These are phyloP conservation scores for Zaprionus lachaisei DNA, from an alignment of 1,140 invertebrate species.

Conservation along the genomic window DNA sequence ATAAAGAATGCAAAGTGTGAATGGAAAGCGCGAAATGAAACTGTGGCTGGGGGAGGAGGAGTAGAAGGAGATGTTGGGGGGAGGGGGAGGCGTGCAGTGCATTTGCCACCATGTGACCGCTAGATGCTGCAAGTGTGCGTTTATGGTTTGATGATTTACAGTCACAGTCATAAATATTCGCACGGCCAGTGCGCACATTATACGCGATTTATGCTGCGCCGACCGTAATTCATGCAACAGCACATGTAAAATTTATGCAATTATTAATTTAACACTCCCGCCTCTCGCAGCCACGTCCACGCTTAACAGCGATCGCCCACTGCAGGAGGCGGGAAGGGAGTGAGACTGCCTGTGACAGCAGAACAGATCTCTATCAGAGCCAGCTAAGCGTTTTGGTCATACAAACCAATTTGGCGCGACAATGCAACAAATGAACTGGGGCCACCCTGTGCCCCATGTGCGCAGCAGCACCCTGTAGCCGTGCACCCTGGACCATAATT, in stretches of 20 bases:
- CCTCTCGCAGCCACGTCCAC: not conserved
- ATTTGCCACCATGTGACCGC: constrained; percentile 47
- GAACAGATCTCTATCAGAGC: constrained; percentile 51
- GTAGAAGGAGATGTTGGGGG: not conserved
- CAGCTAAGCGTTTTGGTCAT: constrained; percentile 46
- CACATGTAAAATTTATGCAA: constrained; percentile 84
- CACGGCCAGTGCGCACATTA: constrained; percentile 84
- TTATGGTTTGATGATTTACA: constrained; percentile 84
- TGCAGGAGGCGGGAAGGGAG: not conserved
- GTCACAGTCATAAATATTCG: constrained; percentile 80
- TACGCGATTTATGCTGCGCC: constrained; percentile 83
- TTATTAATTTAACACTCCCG: constrained; percentile 81
- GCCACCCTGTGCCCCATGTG: constrained; percentile 6
- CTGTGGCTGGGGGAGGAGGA: not conserved
- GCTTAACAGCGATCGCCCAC: not conserved
- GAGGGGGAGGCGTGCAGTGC: not conserved
- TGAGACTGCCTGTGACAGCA: not conserved
- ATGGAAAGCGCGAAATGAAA: constrained; percentile 4
- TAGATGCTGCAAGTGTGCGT: constrained; percentile 76
- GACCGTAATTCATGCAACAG: constrained; percentile 82
- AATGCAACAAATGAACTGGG: constrained; percentile 42
- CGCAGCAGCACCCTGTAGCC: not conserved
- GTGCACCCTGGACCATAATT: constrained; percentile 54
- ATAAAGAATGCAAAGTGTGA: not conserved
- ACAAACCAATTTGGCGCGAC: constrained; percentile 42